phyloP scores from a whole-genome alignment of 2,797 vertebrate species.

The Alauda arvensis region DNA sequence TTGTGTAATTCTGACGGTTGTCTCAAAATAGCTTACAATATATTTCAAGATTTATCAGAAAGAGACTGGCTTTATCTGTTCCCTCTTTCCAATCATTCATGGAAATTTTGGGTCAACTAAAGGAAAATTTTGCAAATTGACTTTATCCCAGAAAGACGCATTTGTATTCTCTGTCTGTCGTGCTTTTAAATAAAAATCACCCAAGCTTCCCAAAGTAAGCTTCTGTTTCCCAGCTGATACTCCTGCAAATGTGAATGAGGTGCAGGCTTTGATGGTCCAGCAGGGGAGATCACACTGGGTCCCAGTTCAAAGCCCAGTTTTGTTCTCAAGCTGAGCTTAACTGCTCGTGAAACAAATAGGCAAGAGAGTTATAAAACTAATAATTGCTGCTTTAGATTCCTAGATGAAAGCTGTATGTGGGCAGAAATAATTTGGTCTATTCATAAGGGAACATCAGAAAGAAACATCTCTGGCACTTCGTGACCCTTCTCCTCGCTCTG shows the following conservation, averaged over 20 bases:
- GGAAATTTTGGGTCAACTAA: background rate
- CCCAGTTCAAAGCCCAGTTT: background rate
- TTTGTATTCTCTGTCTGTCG: background rate
- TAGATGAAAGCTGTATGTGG: background rate
- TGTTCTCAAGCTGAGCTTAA: background rate
- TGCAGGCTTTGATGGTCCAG: rapidly evolving
- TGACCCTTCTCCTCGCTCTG: background rate
- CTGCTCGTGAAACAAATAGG: background rate
- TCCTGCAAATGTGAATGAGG: background rate
- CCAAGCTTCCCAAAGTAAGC: background rate
- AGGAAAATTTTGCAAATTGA: constrained; percentile 11
- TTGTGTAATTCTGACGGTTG: constrained; percentile 16
- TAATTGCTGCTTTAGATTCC: constrained; percentile 29
- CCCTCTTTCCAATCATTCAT: background rate
- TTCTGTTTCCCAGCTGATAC: background rate
- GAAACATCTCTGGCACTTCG: background rate
- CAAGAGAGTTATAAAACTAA: background rate
- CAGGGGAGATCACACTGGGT: background rate
- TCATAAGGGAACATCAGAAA: background rate
- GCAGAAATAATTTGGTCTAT: constrained; percentile 20
- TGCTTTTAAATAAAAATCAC: background rate
- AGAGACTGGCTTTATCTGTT: background rate
- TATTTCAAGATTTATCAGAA: background rate
- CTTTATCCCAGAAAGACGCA: background rate
- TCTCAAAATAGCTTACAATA: constrained; percentile 18